Evolutionary conservation across 2,113 vertebrate genomes (phyloP).

Genomic region (Chamaea fasciata): DNA sequence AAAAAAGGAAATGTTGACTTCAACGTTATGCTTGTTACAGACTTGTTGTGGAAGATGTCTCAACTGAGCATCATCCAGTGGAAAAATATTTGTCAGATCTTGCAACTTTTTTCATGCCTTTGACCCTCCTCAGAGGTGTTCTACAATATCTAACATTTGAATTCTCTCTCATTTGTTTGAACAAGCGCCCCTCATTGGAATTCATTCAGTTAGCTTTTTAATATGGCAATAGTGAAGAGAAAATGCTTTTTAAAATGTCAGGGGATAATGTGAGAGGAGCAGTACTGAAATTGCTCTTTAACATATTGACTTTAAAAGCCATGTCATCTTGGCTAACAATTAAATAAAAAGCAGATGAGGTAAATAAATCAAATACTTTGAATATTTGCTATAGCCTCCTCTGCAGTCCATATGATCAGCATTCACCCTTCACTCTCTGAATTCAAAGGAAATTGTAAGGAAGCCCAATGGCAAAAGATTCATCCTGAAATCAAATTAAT

Average conservation of each 20-base stretch:
- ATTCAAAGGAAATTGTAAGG: not conserved
- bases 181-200: not conserved
- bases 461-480: not conserved
- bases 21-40: not conserved
- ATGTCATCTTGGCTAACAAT: not conserved
- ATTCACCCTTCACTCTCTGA: not conserved
- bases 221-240: not conserved
- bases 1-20: not conserved
- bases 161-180: not conserved
- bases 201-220: not conserved
- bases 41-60: not conserved
- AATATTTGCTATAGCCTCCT: not conserved
- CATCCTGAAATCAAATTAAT: not conserved
- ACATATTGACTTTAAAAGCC: not conserved
- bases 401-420: not conserved
- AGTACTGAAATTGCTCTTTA: not conserved
- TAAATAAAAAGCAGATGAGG: not conserved
- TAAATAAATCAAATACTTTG: not conserved
- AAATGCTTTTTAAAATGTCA: not conserved
- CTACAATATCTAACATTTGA: not conserved
- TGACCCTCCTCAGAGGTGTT: not conserved
- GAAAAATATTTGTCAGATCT: not conserved
- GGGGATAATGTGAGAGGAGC: not conserved
- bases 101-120: not conserved
- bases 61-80: not conserved